Base-by-base conservation (phyloP, 2,113 vertebrate species). In the Gambusia holbrooki region DNA sequence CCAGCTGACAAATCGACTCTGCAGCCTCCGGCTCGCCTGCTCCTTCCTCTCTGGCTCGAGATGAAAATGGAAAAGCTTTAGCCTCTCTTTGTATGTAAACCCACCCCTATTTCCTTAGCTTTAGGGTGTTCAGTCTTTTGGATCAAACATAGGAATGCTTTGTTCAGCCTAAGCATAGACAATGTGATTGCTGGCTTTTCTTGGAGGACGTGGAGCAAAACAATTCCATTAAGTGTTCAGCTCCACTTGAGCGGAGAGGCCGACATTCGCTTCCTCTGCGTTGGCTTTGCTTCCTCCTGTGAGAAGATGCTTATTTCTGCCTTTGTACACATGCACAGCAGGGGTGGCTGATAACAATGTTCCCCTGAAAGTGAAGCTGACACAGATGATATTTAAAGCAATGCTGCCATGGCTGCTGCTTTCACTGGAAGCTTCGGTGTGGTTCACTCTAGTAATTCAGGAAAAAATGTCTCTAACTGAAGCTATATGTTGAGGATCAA, bases 1-100 rank as follows among this genome's bases (percentile, higher is more conserved):
- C 42, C 48, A 35, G 79, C 65, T 84, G 76, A 90, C 65, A 79
- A 78, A 89, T 88, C 14, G 72, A 87, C 84, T 89, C 62, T 51
- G 76, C 61, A 61, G 66, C 82, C 78, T 45, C 1, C 37, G 32
- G 62, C 71, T 81, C 63, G 22, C 76, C 69, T 71, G 0, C 17
- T 63, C 68, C 30, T 66, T 45, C 58, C 74, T 61, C 58, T 42
- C 65, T 76, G 77, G 73, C 79, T 40, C 0, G 1, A 77, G 66
- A 80, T 86, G 81, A 84, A 82, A 83, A 81, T 35, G 70, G 73
- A 81, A 77, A 72, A 33, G 25, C 58, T 58, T 73, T 14, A 1
- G 33, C 32, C 22, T 66, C 33, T 51, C 61, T 81, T 83, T 71
- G 67, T 69, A 72, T 68, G 37, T 61, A 63, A 80, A 70, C 72